Conservation (phyloP, 2,113 vertebrate genomes). For the Fregata magnificens region DNA sequence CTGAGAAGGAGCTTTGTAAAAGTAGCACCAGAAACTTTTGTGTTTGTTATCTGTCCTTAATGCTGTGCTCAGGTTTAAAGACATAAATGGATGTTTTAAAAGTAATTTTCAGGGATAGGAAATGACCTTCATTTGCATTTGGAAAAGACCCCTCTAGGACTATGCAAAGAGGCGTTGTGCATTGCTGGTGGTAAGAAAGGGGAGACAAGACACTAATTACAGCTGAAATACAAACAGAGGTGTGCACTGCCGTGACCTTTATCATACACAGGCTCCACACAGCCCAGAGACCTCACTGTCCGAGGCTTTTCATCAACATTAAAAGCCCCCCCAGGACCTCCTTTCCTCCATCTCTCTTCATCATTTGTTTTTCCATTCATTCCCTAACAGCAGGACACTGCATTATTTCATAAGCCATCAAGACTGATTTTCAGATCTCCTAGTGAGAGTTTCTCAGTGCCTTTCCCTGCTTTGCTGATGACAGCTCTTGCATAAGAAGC, state of each 20-base stretch:
- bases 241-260: neutral
- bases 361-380: neutral
- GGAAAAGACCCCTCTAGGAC: neutral
- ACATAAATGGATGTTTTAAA: neutral
- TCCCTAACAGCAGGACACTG: neutral
- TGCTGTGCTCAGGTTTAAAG: neutral
- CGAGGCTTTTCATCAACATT: accelerated
- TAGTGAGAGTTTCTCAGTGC: neutral
- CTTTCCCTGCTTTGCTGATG: neutral
- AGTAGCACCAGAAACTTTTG: neutral
- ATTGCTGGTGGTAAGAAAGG: neutral
- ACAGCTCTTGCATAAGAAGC: neutral
- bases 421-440: neutral
- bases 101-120: neutral
- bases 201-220: neutral
- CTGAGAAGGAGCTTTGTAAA: neutral
- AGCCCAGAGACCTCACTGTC: neutral
- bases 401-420: neutral
- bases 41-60: neutral
- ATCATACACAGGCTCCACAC: accelerated
- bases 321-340: neutral
- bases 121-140: neutral
- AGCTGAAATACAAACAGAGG: neutral
- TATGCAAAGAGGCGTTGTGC: accelerated
- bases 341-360: neutral